A percentile compares a stretch with the other conserved stretches of the same genome.
Conservation (phyloP, 2,113 vertebrate genomes). For the Prunella himalayana region DNA sequence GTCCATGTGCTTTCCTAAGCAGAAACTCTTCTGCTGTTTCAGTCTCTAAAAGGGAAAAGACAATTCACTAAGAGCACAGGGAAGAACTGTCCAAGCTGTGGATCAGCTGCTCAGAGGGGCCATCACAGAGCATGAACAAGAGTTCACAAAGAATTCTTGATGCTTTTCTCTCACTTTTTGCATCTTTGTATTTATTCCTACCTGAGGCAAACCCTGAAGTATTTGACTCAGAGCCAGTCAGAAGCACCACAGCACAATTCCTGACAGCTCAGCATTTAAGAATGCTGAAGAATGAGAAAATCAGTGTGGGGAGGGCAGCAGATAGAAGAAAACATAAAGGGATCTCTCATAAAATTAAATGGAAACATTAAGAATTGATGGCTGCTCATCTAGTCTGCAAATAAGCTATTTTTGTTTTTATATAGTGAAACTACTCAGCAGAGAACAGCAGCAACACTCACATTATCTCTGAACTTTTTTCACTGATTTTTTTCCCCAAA, state of each 20-base stretch:
- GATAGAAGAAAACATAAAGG: constrained; percentile 37
- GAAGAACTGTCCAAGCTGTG: neutral
- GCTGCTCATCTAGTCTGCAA: constrained; percentile 41
- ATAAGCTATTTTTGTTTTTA: constrained; percentile 54
- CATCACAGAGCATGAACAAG: neutral
- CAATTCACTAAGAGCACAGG: neutral
- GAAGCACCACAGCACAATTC: neutral
- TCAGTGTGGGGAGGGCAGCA: neutral
- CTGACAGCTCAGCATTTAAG: constrained; percentile 34
- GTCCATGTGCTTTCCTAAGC: neutral
- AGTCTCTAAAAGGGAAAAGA: neutral
- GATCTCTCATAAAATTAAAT: constrained; percentile 61
- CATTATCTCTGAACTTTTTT: neutral
- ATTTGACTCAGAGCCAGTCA: neutral
- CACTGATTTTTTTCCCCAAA: neutral
- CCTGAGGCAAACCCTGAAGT: constrained; percentile 19
- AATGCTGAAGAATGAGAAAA: constrained; percentile 28
- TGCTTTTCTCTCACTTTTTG: neutral
- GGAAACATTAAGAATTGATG: constrained; percentile 56
- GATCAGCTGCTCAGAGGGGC: neutral
- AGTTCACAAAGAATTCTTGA: constrained; percentile 15
- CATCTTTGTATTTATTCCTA: constrained; percentile 3
- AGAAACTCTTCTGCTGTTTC: neutral
- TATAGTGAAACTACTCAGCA: neutral
- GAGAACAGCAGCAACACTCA: neutral